These are phyloP conservation scores for Oreotrochilus melanogaster DNA, from an alignment of 2,113 vertebrate species.

Conservation along the genomic window DNA sequence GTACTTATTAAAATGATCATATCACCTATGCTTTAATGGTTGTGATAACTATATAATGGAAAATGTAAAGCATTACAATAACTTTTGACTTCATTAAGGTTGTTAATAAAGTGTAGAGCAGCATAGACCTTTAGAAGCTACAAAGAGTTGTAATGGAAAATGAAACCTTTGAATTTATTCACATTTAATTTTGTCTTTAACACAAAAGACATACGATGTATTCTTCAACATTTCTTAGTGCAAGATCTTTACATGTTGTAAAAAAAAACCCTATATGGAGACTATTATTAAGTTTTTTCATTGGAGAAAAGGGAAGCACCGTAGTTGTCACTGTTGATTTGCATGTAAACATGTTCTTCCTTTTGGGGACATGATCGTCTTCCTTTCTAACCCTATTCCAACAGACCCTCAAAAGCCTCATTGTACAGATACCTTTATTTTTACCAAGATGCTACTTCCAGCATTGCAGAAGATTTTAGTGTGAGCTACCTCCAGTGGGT, in stretches of 20 bases:
- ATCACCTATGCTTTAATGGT: not conserved
- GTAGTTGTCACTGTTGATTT: not conserved
- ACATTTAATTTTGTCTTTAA: slow-evolving; percentile 52
- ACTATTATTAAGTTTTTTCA: not conserved
- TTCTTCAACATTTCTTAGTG: not conserved
- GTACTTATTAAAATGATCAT: slow-evolving; percentile 14
- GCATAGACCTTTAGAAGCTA: not conserved
- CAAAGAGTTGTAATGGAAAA: not conserved
- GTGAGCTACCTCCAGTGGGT: not conserved
- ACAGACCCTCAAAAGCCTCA: not conserved
- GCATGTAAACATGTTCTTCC: not conserved
- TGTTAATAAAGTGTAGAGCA: not conserved
- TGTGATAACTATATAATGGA: not conserved
- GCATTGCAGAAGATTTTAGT: not conserved
- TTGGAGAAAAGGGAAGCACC: not conserved
- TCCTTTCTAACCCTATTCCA: not conserved
- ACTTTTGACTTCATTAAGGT: not conserved
- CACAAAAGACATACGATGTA: not conserved
- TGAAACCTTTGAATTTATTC: slow-evolving; percentile 26
- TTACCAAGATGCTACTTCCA: not conserved
- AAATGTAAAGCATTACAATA: not conserved
- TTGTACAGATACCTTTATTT: not conserved
- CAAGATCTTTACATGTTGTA: not conserved
- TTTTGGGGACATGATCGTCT: not conserved
- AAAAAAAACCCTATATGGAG: not conserved